A percentile compares a stretch with the other conserved stretches of the same genome.
Evolutionary conservation across 2,113 vertebrate genomes (phyloP).

Genomic region (Melanerpes aurifrons): DNA sequence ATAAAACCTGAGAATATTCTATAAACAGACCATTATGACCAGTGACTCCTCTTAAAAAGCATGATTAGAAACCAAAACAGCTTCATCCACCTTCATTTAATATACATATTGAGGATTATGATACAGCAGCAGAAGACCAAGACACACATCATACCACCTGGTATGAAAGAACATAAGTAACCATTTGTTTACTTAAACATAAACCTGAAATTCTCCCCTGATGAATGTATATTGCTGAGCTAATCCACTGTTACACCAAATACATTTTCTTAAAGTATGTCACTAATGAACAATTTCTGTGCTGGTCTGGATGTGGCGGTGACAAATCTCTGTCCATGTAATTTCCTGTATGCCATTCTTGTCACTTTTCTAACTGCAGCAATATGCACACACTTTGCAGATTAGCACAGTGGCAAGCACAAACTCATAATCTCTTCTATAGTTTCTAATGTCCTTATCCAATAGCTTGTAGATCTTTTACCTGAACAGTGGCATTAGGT

Average conservation of each 20-base stretch:
- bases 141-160: neutral
- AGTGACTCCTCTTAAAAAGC: conserved; percentile 25
- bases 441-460: neutral
- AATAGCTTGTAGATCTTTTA: neutral
- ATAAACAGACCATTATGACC: conserved; percentile 10
- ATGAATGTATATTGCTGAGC: neutral
- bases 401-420: neutral
- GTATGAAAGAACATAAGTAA: neutral
- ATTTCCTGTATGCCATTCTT: neutral
- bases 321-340: neutral
- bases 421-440: neutral
- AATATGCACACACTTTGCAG: neutral
- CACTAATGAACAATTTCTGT: neutral
- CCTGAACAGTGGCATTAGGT: rapidly evolving
- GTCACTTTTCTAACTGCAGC: neutral
- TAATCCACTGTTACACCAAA: neutral
- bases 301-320: neutral
- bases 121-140: neutral
- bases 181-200: neutral
- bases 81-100: neutral
- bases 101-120: neutral
- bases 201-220: neutral
- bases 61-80: neutral
- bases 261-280: neutral
- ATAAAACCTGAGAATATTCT: conserved; percentile 27